Evolutionary conservation across 2,797 vertebrate species (phyloP).

Genomic region (Carcharodon carcharias): DNA sequence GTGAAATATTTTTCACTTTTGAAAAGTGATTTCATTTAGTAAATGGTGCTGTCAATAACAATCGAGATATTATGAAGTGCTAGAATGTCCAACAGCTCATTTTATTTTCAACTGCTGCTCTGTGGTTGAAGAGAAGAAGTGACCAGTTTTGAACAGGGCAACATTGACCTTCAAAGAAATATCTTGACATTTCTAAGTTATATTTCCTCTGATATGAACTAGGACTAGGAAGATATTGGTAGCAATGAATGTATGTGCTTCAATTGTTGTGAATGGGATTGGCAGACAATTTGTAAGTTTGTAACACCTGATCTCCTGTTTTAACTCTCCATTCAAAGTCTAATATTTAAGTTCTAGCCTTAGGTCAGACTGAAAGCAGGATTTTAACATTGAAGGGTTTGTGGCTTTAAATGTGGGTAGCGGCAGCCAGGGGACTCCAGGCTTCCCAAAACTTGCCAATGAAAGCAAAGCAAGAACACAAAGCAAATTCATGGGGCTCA

Average conservation of each 20-base stretch:
- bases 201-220: not conserved
- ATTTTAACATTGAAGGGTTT: no score
- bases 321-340: no score
- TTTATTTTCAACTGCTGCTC: not conserved
- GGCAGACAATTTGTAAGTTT: not conserved
- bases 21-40: not conserved
- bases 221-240: not conserved
- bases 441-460: no score
- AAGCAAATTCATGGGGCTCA: no score
- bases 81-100: not conserved
- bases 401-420: no score
- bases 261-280: not conserved
- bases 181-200: not conserved
- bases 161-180: not conserved
- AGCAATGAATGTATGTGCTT: not conserved
- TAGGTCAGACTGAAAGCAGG: no score
- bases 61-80: not conserved
- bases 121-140: not conserved
- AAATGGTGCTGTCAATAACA: not conserved
- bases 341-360: no score
- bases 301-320: no score
- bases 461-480: no score
- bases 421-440: no score
- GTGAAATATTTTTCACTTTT: not conserved
- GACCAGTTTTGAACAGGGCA: not conserved